Evolutionary conservation across 2,888 invertebrate genomes (phyloP), one percentile per base, ranked within the genome.

Genomic region (Anorthoa munda): DNA sequence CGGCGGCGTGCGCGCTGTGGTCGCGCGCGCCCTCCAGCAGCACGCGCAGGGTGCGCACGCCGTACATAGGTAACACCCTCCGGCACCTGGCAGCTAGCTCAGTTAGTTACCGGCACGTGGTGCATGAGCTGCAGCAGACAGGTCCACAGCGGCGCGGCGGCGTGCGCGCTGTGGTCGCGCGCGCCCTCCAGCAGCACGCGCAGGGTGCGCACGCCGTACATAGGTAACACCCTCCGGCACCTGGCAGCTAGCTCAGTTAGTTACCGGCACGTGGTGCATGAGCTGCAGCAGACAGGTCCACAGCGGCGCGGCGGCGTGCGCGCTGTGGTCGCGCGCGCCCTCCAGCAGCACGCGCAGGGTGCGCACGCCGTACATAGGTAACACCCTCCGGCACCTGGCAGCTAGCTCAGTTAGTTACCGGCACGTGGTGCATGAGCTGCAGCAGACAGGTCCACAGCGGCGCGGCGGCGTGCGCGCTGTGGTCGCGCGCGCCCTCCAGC

Each of bases 121-220:
- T 73, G 73, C 73, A 73, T 73, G 56, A 73, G 7, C 73, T 73
- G 73, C 74, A 72, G 71, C 58, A 72, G 74, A 11, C 71, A 72
- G 73, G 58, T 58, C 71, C 71, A 71, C 18, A 68, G 68, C 66
- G 9, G 21, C 1, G 58, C 45, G 4, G 69, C 69, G n/a, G 21
- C 67, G 2, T 46, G 31, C 39, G 72, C 48, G 39, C 2, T 31
- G 0, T 9, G 1, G 23, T 39, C 71, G n/a, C 74, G 50, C 26
- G 72, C 60, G 4, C 60, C 61, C 2, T 11, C 2, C 71, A 55
- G 76, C 26, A 76, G 48, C 46, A 48, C 74, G 13, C 23, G 23
- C 26, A 26, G 26, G 26, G 26, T 26, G 2, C 26, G 26, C 26
- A 26, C 26, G 26, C 26, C 26, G 26, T 26, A 26, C 26, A 26